Base-by-base conservation (phyloP, 1,140 invertebrate genomes). In the Zelostemma sp. region DNA sequence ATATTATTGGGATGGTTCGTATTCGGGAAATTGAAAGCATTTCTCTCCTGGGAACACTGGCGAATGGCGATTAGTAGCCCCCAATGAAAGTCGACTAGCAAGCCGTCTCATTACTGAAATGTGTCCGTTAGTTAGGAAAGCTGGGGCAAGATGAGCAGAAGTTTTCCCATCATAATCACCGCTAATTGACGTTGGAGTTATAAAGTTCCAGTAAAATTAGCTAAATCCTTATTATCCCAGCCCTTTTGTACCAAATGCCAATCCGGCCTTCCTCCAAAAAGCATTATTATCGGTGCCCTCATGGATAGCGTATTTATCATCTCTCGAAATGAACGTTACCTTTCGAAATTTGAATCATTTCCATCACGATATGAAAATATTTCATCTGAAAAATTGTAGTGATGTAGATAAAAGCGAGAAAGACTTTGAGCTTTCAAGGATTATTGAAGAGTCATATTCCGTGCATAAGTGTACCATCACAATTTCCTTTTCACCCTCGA, bases 121-220 rank as follows among this genome's bases (percentile, higher is more conserved):
- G 74, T 76, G 74, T 73, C 75, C 67, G 68, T 80, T 80, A 80
- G 71, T 73, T 72, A 25, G 71, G 59, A 61, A 72, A 65, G 69
- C 60, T 61, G 45, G 21, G 55, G 63, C 54, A 78, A 77, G 78
- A 77, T 47, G 70, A 73, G 75, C 73, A 71, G 66, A 81, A 81
- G 74, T 83, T 82, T 83, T 78, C 74, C 80, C 75, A 75, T 80
- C 75, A 78, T 82, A 84, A 84, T 82, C 82, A 75, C 72, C 74
- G 73, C 80, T 82, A 82, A 82, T 82, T 81, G 79, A 82, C 74
- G 78, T 70, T 56, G 53, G 72, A 80, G 68, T 78, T 80, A 80
- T 80, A 81, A 80, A 81, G 80, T 81, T 80, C 40, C 72, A 77
- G 73, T 76, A 68, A 81, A 80, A 80, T 81, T 81, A 80, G 75